phyloP scores from a whole-genome alignment of 2,797 vertebrate genomes.

The Muscicapa comitata region DNA sequence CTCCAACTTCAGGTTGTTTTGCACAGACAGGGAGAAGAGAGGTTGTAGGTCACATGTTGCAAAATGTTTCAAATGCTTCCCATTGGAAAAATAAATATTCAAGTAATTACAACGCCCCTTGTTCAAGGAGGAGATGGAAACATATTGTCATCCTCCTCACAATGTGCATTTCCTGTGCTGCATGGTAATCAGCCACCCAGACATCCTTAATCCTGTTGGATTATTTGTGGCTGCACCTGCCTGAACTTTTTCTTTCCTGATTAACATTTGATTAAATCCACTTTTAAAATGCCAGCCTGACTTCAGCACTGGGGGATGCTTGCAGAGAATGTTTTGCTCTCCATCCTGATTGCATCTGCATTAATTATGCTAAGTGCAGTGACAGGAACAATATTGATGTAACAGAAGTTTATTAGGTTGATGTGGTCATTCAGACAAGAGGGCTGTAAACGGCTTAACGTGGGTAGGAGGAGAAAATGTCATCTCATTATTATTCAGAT shows the following conservation, averaged over 20 bases:
- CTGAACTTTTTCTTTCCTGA: conserved; percentile 62
- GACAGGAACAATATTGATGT: conserved; percentile 69
- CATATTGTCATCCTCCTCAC: not conserved
- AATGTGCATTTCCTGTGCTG: conserved; percentile 1
- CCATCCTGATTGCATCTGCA: conserved; percentile 65
- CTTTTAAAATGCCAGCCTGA: conserved; percentile 49
- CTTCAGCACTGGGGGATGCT: not conserved
- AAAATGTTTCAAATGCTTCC: conserved; percentile 30
- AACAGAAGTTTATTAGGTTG: conserved; percentile 65
- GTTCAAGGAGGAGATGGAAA: conserved; percentile 23
- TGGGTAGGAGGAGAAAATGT: conserved; percentile 44
- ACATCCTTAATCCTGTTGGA: conserved; percentile 42
- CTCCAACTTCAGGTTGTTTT: conserved; percentile 37
- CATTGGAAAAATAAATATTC: conserved; percentile 58
- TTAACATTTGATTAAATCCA: conserved; percentile 70
- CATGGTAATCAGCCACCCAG: conserved; percentile 23
- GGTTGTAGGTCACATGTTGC: not conserved
- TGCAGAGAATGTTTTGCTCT: conserved; percentile 52
- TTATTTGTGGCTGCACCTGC: conserved; percentile 53
- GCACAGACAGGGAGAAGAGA: not conserved
- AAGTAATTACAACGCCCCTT: conserved; percentile 7
- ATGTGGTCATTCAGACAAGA: conserved; percentile 52
- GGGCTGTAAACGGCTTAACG: not conserved
- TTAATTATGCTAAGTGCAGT: conserved; percentile 58
- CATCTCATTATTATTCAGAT: conserved; percentile 58